Evolutionary conservation across 2,888 invertebrate genomes (phyloP), one percentile per base, ranked within the genome.

Genomic region (Drosophila paramelanica): DNA sequence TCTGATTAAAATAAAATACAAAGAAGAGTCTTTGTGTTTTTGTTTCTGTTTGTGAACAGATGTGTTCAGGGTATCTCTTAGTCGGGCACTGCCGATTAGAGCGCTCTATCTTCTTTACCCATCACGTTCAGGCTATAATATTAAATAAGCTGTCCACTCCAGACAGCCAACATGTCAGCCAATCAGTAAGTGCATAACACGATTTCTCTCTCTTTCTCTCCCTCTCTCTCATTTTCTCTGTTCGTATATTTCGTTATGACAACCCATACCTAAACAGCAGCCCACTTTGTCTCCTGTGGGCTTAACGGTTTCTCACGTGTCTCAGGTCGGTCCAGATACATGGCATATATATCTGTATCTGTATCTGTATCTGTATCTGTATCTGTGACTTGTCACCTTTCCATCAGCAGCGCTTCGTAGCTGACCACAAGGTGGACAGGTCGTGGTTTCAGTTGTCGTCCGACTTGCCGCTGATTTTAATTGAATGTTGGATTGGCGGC

Each of bases 361-460:
- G 50, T 45, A 17, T 13, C 33, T 33, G 36, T 4, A 36, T 31
- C 10, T 55, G 20, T 53, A 50, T 52, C 45, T 58, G 50, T 46
- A 13, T 42, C 25, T 62, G 38, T 25, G 8, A 13, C 58, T 62
- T 74, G 81, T 66, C 81, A 77, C 64, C 77, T 68, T 74, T 74
- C 67, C 75, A 79, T 73, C 83, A 72, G 42, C 73, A 49, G 49
- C 68, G 60, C 31, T 8, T 31, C 61, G 56, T 59, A 59, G 46
- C 27, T 50, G 67, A 50, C 68, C 62, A 59, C 67, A 71, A 69
- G 86, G 76, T 76, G 81, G 84, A 79, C 79, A 75, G 64, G 53
- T 75, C 66, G 80, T 39, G 69, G 73, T 78, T 80, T 66, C 43
- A 45, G 67, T 49, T 67, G 68, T 65, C 43, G 42, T 17, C 13